Evolutionary conservation across 37 sponge, comb jelly and placozoan species (phyloP).

Genomic region (Geodia barretti): DNA sequence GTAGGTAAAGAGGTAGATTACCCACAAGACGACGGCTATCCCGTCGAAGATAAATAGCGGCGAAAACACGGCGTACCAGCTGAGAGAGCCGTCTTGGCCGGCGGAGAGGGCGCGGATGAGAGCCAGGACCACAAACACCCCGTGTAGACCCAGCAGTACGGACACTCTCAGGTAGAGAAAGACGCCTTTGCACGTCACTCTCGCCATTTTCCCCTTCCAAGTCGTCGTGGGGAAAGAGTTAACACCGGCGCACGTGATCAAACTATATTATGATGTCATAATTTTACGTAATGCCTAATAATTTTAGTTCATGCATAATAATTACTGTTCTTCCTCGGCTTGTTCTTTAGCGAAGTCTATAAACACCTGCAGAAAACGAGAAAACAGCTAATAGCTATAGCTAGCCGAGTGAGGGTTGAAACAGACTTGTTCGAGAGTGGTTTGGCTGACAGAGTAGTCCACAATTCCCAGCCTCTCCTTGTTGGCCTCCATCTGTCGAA

Average conservation of each 20-base stretch:
- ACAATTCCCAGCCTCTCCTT: slow-evolving; percentile 71
- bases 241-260: too few relatives aligned
- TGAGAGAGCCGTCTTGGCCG: neutral
- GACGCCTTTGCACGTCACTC: neutral
- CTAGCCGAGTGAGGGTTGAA: neutral
- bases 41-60: slow-evolving; percentile 32
- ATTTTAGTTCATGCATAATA: too few relatives aligned
- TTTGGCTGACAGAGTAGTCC: slow-evolving; percentile 95
- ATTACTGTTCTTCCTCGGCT: neutral
- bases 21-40: slow-evolving; percentile 9
- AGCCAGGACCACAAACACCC: neutral
- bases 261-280: too few relatives aligned
- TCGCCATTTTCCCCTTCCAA: neutral
- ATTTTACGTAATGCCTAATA: too few relatives aligned
- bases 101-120: neutral
- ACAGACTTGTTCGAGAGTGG: slow-evolving; percentile 91
- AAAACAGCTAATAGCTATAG: neutral
- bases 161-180: neutral
- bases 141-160: slow-evolving; percentile 4
- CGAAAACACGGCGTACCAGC: slow-evolving; percentile 11
- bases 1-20: slow-evolving; percentile 31
- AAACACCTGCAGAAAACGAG: neutral
- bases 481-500: slow-evolving; percentile 77
- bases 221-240: neutral
- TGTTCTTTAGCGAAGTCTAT: neutral